Evolutionary conservation across 2,888 invertebrate genomes (phyloP).

Genomic region (Escarpia spicata): DNA sequence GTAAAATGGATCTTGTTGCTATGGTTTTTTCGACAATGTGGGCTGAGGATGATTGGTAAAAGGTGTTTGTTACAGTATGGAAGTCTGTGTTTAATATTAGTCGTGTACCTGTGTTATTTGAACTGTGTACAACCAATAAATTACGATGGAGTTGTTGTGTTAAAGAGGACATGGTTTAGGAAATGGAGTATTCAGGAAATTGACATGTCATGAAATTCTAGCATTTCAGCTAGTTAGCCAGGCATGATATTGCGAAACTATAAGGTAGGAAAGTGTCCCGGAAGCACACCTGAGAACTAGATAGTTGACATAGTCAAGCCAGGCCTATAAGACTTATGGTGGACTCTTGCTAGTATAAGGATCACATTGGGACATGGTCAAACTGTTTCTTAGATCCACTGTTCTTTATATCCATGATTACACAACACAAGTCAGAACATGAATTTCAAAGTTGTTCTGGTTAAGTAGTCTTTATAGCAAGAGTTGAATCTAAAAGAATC

Average conservation of each 20-base stretch:
- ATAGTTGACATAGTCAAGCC: too few relatives aligned
- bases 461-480: too few relatives aligned
- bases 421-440: too few relatives aligned
- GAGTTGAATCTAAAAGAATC: too few relatives aligned
- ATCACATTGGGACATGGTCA: too few relatives aligned
- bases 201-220: not conserved
- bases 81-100: not conserved
- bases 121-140: not conserved
- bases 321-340: too few relatives aligned
- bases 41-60: not conserved
- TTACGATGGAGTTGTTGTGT: not conserved
- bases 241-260: not conserved
- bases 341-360: too few relatives aligned
- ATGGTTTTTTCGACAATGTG: not conserved
- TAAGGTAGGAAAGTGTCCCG: not conserved
- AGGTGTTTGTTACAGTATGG: not conserved
- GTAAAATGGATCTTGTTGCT: not conserved
- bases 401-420: too few relatives aligned
- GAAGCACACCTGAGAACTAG: not conserved
- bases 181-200: not conserved
- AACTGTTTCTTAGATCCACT: too few relatives aligned
- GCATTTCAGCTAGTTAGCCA: not conserved
- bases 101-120: not conserved
- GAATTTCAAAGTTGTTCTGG: too few relatives aligned
- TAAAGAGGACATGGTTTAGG: not conserved